Percentiles rank a stretch among this genome's conserved stretches.
Evolutionary conservation across 2,113 vertebrate genomes (phyloP).

Genomic region (Ceyx margarethae): DNA sequence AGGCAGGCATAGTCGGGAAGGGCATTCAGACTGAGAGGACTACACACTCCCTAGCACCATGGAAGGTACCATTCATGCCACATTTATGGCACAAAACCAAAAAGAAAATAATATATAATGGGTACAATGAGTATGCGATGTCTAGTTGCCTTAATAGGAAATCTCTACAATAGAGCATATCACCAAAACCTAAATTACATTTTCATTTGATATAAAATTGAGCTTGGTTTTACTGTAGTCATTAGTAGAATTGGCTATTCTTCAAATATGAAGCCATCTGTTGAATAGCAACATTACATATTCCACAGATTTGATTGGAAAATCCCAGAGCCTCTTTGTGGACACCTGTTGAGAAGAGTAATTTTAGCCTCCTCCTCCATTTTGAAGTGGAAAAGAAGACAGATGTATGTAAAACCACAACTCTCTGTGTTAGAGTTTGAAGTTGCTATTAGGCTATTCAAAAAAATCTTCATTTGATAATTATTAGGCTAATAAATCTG

Average conservation of each 20-base stretch:
- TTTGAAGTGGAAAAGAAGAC: slow-evolving; percentile 57
- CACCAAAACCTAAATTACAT: neutral
- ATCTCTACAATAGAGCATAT: neutral
- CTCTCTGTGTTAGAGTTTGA: neutral
- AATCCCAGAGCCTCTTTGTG: slow-evolving; percentile 41
- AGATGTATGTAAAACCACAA: slow-evolving; percentile 29
- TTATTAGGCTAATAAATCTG: neutral
- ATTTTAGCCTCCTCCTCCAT: slow-evolving; percentile 52
- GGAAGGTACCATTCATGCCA: neutral
- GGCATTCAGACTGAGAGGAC: neutral
- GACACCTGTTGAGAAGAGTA: slow-evolving; percentile 63
- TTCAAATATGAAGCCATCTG: slow-evolving; percentile 53
- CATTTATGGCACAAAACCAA: neutral
- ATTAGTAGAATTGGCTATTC: neutral
- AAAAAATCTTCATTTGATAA: neutral
- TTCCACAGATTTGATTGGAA: slow-evolving; percentile 61
- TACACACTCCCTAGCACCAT: neutral
- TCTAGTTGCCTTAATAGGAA: neutral
- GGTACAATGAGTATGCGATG: neutral
- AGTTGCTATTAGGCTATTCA: neutral
- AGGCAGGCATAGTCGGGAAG: neutral
- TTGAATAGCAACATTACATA: slow-evolving; percentile 42
- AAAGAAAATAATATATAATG: neutral
- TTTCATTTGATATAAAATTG: neutral
- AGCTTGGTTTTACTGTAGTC: slow-evolving; percentile 37